Percentiles rank a stretch among this genome's conserved stretches.
Conservation (phyloP, 2,888 invertebrate genomes). For the Papilio protenor region DNA sequence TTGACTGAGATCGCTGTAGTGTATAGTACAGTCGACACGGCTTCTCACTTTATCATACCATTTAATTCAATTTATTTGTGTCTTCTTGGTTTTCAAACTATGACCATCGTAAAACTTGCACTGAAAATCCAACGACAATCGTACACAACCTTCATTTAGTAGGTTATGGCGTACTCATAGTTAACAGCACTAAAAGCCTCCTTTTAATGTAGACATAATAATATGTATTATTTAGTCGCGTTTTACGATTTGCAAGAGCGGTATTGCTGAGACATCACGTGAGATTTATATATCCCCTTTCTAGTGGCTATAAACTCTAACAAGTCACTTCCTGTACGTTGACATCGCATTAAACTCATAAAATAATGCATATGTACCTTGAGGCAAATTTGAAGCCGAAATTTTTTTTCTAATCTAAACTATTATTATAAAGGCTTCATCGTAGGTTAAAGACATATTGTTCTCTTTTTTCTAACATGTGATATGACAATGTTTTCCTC, state of each 20-base stretch:
- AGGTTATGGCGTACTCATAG: background rate
- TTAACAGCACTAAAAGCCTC: background rate
- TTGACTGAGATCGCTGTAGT: background rate
- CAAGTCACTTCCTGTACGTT: conserved; percentile 7
- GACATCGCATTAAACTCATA: background rate
- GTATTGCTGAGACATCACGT: background rate
- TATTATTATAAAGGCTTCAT: too few relatives aligned
- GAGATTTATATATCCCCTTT: background rate
- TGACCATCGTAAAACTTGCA: background rate
- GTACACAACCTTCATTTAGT: too few relatives aligned
- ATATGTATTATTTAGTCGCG: background rate
- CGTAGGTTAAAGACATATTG: too few relatives aligned
- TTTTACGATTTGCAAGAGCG: background rate
- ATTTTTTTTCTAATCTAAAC: background rate
- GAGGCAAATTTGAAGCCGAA: background rate
- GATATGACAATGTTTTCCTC: too few relatives aligned
- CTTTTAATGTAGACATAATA: background rate
- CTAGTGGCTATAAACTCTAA: background rate
- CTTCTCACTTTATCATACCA: background rate
- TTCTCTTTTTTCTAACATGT: too few relatives aligned
- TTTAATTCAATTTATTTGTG: background rate
- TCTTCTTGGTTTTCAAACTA: too few relatives aligned
- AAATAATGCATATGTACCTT: background rate
- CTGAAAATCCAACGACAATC: background rate
- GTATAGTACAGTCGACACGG: background rate